A percentile compares a stretch with the other conserved stretches of the same genome.
Conservation (phyloP, 1,140 invertebrate species). For the Plutomurus gul region DNA sequence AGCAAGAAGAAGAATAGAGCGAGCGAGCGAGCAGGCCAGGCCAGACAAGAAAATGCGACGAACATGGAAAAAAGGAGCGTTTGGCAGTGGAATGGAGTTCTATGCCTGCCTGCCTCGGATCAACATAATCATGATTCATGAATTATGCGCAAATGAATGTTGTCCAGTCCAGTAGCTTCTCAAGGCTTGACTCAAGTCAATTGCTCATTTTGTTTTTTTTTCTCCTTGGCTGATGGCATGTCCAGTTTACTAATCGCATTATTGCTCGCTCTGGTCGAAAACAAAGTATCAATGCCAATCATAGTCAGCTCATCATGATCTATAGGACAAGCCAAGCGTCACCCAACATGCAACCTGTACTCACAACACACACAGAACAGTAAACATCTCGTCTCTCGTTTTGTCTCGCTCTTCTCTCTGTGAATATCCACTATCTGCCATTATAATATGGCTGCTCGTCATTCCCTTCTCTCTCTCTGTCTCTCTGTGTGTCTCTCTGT, state of each 20-base stretch:
- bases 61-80: constrained; percentile 26
- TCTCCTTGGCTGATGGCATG: neutral
- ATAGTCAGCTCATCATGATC: constrained; percentile 46
- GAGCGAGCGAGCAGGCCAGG: neutral
- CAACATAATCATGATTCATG: constrained; percentile 29
- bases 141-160: constrained; percentile 29
- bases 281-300: constrained; percentile 49
- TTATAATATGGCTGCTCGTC: neutral
- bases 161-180: constrained; percentile 29
- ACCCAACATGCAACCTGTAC: constrained; percentile 40
- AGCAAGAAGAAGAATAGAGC: no score
- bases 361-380: constrained; percentile 9
- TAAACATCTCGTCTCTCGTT: neutral
- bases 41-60: constrained; percentile 20
- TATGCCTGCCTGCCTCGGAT: neutral
- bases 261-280: constrained; percentile 42
- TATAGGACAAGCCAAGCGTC: constrained; percentile 43
- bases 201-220: constrained; percentile 33
- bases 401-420: no score
- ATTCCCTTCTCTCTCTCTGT: no score
- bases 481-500: no score
- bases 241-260: constrained; percentile 44
- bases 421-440: neutral
- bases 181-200: constrained; percentile 33
- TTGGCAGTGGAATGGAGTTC: neutral